Base-by-base conservation (phyloP, 2,888 invertebrate genomes). In the Plebejus melissa region DNA sequence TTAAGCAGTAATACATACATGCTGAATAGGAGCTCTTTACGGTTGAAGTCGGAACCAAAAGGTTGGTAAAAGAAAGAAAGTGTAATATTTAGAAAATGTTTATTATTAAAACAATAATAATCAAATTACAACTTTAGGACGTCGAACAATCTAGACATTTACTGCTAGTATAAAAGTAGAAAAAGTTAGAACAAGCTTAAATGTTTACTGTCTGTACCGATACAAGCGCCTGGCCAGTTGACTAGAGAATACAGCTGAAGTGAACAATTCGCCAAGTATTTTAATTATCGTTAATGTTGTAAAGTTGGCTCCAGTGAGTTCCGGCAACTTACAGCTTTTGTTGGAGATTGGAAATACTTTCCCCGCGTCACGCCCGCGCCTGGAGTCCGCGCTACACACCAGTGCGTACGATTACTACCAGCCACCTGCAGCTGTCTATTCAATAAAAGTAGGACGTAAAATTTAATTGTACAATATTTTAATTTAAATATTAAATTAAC, bases 241-340 rank as follows among this genome's bases (percentile, higher is more conserved):
- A 22, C 58, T n/a, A 22, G 58, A 60, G 22, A 60, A 60, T 60
- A 22, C 22, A 9, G 28, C 60, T 11, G 22, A 60, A 28, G n/a
- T 58, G 57, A 60, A 60, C 22, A 60, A 60, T 60, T 22, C 54
- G 16, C 9, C 9, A 60, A 60, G 60, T 60, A 60, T 60, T 60
- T 60, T 60, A 60, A 60, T 60, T 60, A 60, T 60, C 22, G 60
- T 60, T 60, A 60, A 60, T 60, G 60, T 60, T 60, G 28, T 60
- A 9, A 60, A 60, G 60, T 60, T 60, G 60, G 22, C 22, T 60
- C 9, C 22, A 11, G 60, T 2, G 28, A 60, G 60, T 22, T 60
- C 22, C 60, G 60, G 60, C 9, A 28, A 60, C 60, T 60, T 60
- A 28, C 22, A 6, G 22, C 60, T 60, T 60, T 60, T 60, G 28